These are phyloP conservation scores for Polyergus mexicanus DNA, from an alignment of 1,140 invertebrate species.

Conservation along the genomic window DNA sequence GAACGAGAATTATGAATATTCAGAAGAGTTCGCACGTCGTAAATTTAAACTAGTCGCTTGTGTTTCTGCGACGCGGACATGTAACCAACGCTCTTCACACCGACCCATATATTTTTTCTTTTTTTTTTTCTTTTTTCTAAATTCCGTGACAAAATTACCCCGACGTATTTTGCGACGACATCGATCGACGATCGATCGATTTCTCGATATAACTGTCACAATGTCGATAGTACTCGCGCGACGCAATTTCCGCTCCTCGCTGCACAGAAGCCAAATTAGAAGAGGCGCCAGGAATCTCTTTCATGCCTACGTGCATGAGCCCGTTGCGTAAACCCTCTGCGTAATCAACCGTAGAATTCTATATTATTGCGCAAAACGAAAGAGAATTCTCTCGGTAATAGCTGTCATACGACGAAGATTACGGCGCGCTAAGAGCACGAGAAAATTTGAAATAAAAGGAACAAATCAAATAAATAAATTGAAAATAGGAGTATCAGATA, in stretches of 20 bases:
- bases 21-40: constrained; percentile 78
- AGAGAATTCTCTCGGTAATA: neutral
- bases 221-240: constrained; percentile 38
- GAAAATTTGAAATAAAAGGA: neutral
- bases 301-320: neutral
- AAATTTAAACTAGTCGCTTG: constrained; percentile 63
- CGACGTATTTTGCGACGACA: neutral
- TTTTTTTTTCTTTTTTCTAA: neutral
- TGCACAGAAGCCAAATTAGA: constrained; percentile 33
- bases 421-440: neutral
- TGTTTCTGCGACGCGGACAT: constrained; percentile 53
- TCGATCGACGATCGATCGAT: neutral
- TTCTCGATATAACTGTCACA: neutral
- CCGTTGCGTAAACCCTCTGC: neutral
- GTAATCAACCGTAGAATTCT: neutral
- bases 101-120: neutral
- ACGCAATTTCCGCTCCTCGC: constrained; percentile 13
- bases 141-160: neutral
- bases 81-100: neutral
- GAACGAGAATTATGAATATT: constrained; percentile 83
- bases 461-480: no score
- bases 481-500: no score
- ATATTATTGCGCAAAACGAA: neutral
- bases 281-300: neutral
- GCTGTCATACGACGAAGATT: neutral